A percentile compares a stretch with the other conserved stretches of the same genome.
Conservation (phyloP, 2,797 vertebrate species). For the Nannoperca obscura region DNA sequence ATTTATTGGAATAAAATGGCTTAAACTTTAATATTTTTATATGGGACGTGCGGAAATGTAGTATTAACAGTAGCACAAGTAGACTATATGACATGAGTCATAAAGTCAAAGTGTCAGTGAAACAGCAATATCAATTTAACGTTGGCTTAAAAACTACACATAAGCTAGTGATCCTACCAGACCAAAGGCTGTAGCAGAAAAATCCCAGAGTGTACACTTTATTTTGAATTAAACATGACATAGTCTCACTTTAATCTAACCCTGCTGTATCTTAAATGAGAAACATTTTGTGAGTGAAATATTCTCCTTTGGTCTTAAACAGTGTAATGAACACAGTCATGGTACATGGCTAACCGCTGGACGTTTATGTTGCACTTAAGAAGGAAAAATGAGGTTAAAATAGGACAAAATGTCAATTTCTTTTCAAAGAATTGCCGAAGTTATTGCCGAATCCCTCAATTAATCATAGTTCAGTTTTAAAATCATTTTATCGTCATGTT, state of each 20-base stretch:
- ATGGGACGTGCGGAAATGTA: background rate
- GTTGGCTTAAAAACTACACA: background rate
- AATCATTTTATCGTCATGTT: background rate
- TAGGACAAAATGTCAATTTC: background rate
- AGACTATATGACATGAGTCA: background rate
- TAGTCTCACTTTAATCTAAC: background rate
- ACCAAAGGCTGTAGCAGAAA: background rate
- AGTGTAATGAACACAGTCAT: conserved; percentile 8
- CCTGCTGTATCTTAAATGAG: background rate
- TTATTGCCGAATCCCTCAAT: background rate
- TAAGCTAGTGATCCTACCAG: background rate
- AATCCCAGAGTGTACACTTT: background rate
- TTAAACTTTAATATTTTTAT: background rate
- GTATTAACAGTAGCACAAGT: background rate
- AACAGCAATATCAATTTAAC: background rate
- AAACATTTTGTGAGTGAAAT: background rate
- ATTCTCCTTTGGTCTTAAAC: conserved; percentile 1
- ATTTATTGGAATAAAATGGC: background rate
- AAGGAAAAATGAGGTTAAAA: background rate
- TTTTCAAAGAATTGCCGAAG: background rate
- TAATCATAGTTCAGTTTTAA: background rate
- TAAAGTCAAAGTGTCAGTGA: background rate
- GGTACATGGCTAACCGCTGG: background rate
- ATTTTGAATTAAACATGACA: background rate
- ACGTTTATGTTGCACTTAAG: conserved; percentile 4